A percentile compares a stretch with the other conserved stretches of the same genome.
phyloP scores from a whole-genome alignment of 2,888 invertebrate genomes.

The Aphidoletes aphidimyza region DNA sequence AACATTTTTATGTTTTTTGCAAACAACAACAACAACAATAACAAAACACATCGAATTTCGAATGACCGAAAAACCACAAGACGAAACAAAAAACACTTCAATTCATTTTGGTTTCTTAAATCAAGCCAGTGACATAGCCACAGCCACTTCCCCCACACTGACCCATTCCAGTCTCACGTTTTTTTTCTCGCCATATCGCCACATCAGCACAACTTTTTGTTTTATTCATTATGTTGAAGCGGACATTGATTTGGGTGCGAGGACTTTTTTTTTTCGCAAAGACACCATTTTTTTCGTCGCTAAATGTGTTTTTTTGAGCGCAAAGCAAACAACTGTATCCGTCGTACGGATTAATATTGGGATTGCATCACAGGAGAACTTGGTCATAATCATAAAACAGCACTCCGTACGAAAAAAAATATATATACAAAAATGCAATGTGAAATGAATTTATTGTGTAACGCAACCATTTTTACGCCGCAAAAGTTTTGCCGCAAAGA shows the following conservation, averaged over 20 bases:
- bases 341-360: neutral
- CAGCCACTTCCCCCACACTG: conserved; percentile 39
- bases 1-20: neutral
- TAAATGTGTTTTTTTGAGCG: neutral
- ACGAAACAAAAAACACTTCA: no score
- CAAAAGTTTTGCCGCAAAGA: neutral
- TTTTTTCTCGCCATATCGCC: conserved; percentile 7
- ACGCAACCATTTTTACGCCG: neutral
- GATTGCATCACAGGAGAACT: conserved; percentile 10
- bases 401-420: no score
- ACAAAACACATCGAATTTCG: neutral
- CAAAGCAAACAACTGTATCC: conserved; percentile 6
- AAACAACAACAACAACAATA: neutral
- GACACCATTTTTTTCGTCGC: neutral
- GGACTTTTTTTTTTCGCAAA: neutral
- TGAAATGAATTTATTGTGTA: neutral
- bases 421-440: neutral
- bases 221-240: neutral
- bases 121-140: neutral
- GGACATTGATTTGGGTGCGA: conserved; percentile 38
- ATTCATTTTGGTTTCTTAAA: neutral
- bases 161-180: conserved; percentile 27
- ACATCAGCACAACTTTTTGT: neutral
- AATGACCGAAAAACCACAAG: no score
- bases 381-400: neutral